Base-by-base conservation (phyloP, 2,797 vertebrate genomes). In the Cryptoprocta ferox region DNA sequence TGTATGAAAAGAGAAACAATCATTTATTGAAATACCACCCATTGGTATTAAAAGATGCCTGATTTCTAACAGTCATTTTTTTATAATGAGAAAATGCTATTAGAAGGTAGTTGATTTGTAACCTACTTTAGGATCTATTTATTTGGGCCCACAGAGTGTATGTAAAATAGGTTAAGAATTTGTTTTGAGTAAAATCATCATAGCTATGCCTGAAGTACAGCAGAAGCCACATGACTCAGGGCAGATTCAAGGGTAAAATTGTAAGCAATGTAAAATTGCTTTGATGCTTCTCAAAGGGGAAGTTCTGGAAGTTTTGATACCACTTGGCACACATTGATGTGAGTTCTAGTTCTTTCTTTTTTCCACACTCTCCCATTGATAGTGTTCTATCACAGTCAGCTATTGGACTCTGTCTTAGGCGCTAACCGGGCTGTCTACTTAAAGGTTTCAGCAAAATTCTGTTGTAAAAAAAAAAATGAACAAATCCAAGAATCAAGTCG, bases 1-100 rank as follows among this genome's bases (percentile, higher is more conserved):
- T 75, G 42, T 80, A 88, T 92, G n/a, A 89, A 94, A 89, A 66
- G 75, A 70, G 42, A 85, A 88, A 63, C 1, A n/a, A 53, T 89
- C n/a, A 68, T 75, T 61, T 94, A 68, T 81, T 85, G 45, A 68
- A 75, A 85, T 70, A 71, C 19, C 65, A 80, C 4, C 18, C 18
- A 61, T 63, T 45, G 65, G 1, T 71, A 66, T 91, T 78, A 48
- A 95, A 95, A 91, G 42, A 93, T 45, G 9, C 2, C 59, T 63
- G 15, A 63, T 81, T 81, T 81, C 32, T 70, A 84, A 61, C 76
- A 80, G 26, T 32, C 48, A 79, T 59, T 90, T 96, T 71, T 97
- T 92, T 65, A 13, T 81, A 85, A 94, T 81, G 73, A 81, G 42
- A 65, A 87, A 94, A 91, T 39, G 26, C 30, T 80, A 12, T 80